These are phyloP conservation scores for Neodiprion lecontei DNA, from an alignment of 1,140 invertebrate genomes.

Conservation along the genomic window DNA sequence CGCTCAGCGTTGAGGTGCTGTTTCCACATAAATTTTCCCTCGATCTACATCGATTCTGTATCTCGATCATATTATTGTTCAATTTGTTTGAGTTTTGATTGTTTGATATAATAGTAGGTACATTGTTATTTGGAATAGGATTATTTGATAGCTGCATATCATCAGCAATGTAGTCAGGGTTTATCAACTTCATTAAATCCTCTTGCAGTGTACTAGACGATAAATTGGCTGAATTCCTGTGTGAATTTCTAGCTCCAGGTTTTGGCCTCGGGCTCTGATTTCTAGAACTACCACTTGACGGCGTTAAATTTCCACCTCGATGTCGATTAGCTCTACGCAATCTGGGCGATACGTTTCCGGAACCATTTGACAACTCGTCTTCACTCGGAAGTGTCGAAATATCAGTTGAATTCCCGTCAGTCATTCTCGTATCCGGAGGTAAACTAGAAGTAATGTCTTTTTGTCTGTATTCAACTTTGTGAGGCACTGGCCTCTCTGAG, in stretches of 20 bases:
- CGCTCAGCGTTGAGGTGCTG: constrained; percentile 51
- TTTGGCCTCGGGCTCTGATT: constrained; percentile 70
- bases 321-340: constrained; percentile 55
- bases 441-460: constrained; percentile 52
- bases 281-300: constrained; percentile 62
- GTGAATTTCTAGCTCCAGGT: constrained; percentile 58
- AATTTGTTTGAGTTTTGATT: constrained; percentile 51
- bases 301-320: constrained; percentile 51
- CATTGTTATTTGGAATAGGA: constrained; percentile 41
- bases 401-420: constrained; percentile 65
- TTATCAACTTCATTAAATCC: constrained; percentile 88
- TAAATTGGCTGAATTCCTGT: constrained; percentile 70
- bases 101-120: constrained; percentile 10
- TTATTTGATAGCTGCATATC: constrained; percentile 51
- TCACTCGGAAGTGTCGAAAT: constrained; percentile 56
- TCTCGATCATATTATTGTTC: constrained; percentile 55
- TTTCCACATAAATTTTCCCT: constrained; percentile 65
- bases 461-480: constrained; percentile 61
- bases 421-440: constrained; percentile 54
- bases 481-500: constrained; percentile 52
- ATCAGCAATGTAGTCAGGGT: constrained; percentile 77
- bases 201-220: constrained; percentile 80
- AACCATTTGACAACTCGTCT: constrained; percentile 67
- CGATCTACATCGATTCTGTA: constrained; percentile 59
- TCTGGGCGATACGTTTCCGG: constrained; percentile 64